These are phyloP conservation scores for Galeopterus variegatus DNA, from an alignment of 2,113 vertebrate species.

Conservation along the genomic window DNA sequence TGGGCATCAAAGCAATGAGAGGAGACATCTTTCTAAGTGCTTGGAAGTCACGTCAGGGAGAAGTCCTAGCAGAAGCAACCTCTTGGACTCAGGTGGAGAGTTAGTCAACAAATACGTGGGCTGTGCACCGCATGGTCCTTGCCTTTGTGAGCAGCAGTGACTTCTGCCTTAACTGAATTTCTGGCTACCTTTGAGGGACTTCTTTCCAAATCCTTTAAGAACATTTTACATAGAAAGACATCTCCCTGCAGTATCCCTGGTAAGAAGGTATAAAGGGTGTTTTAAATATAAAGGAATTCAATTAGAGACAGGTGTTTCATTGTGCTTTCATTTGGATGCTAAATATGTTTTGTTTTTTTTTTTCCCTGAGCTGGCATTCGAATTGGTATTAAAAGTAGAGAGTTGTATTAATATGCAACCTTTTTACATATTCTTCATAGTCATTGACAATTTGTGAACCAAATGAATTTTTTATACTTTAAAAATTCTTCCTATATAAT, in stretches of 20 bases:
- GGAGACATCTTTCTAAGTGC: not conserved
- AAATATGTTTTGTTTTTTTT: not conserved
- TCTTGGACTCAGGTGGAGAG: not conserved
- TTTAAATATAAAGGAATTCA: not conserved
- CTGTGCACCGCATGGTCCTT: not conserved
- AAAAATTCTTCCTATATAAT: not conserved
- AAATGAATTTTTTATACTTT: constrained; percentile 14
- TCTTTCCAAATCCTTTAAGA: not conserved
- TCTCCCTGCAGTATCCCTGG: not conserved
- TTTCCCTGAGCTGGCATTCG: not conserved
- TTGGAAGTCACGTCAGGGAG: not conserved
- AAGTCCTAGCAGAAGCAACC: not conserved
- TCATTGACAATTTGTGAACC: constrained; percentile 23
- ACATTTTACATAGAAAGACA: not conserved
- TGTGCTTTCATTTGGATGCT: constrained; percentile 1
- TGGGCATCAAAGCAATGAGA: not conserved
- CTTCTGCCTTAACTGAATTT: not conserved
- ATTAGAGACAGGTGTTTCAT: not conserved
- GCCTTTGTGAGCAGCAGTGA: not conserved
- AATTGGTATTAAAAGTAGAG: constrained; percentile 6
- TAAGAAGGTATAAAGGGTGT: not conserved
- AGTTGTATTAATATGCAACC: not conserved
- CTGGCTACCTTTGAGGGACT: not conserved
- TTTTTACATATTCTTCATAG: not conserved
- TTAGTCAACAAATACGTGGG: not conserved